These are phyloP conservation scores for Gobio gobio DNA, from an alignment of 2,113 vertebrate species.

Conservation along the genomic window DNA sequence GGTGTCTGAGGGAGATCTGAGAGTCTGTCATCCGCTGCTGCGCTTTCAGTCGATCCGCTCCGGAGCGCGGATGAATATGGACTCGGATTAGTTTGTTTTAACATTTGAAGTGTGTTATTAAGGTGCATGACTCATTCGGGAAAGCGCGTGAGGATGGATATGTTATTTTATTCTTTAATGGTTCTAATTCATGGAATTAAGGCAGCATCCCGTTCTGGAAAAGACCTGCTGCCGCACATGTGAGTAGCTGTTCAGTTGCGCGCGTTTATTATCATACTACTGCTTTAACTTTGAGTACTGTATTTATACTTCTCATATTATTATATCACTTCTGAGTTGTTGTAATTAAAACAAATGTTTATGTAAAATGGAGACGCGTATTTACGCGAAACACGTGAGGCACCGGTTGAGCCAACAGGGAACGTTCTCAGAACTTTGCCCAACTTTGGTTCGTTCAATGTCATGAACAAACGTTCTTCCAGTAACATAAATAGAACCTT, in stretches of 20 bases:
- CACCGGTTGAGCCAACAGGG: neutral
- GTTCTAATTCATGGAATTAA: slow-evolving; percentile 64
- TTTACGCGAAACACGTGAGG: neutral
- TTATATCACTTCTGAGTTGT: neutral
- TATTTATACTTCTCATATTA: neutral
- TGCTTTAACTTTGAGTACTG: neutral
- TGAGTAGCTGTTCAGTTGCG: slow-evolving; percentile 75
- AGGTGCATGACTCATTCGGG: neutral
- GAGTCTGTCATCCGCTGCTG: neutral
- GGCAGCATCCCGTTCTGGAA: slow-evolving; percentile 62
- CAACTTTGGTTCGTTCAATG: neutral
- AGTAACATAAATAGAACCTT: neutral
- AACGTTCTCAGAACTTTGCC: neutral
- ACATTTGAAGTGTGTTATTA: neutral
- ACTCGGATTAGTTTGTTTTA: neutral
- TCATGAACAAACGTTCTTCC: neutral
- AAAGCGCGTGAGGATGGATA: slow-evolving; percentile 63
- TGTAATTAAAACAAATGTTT: neutral
- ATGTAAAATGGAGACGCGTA: neutral
- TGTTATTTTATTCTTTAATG: slow-evolving; percentile 56
- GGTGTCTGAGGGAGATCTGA: slow-evolving; percentile 22
- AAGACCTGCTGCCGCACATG: slow-evolving; percentile 81
- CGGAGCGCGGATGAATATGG: slow-evolving; percentile 29
- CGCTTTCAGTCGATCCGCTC: neutral
- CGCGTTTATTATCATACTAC: neutral